Evolutionary conservation across 1,140 invertebrate species (phyloP).

Genomic region (Scaptomyza montana): DNA sequence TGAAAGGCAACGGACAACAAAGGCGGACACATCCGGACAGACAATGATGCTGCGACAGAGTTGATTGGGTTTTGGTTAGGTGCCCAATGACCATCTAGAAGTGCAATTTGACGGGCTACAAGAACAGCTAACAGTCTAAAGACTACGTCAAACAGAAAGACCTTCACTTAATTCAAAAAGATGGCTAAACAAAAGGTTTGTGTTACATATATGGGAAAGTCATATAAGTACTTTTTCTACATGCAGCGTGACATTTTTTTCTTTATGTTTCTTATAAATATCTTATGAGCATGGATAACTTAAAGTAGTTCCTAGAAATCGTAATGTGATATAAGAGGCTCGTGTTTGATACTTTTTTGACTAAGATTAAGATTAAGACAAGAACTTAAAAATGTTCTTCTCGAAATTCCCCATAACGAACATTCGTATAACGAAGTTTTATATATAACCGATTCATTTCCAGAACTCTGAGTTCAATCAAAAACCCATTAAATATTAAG

Average conservation of each 20-base stretch:
- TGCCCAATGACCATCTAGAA: not conserved
- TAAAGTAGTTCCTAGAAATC: constrained; percentile 7
- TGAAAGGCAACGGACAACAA: not conserved
- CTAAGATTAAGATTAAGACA: no score
- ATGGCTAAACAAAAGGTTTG: constrained; percentile 36
- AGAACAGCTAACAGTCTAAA: not conserved
- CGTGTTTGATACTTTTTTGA: not conserved
- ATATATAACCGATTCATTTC: no score
- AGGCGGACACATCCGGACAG: constrained; percentile 5
- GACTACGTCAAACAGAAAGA: not conserved
- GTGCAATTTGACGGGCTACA: not conserved
- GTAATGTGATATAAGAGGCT: not conserved
- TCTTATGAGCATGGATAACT: constrained; percentile 33
- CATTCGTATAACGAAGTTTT: no score
- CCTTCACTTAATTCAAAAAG: constrained; percentile 19
- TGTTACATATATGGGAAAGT: not conserved
- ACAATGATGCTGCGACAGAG: constrained; percentile 12
- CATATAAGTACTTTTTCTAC: not conserved
- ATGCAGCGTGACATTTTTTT: constrained; percentile 4
- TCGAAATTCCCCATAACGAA: no score
- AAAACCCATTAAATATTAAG: no score
- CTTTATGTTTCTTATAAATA: constrained; percentile 8
- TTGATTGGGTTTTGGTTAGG: constrained; percentile 23
- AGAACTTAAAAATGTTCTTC: no score
- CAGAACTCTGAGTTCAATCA: no score